phyloP scores from a whole-genome alignment of 2,113 vertebrate genomes.

The Lycocorax pyrrhopterus region DNA sequence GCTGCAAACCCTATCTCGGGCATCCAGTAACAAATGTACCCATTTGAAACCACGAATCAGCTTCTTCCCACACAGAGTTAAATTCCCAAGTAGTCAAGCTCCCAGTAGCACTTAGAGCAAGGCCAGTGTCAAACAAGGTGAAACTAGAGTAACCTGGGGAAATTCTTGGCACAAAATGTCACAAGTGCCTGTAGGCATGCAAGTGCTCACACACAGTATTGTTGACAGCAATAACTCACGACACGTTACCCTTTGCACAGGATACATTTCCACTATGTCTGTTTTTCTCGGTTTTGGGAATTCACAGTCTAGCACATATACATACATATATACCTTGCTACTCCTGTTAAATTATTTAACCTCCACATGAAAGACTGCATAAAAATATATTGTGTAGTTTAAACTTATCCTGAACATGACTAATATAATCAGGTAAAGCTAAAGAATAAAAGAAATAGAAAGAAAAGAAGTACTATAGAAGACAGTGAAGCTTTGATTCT shows the following conservation, averaged over 20 bases:
- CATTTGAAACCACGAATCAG: not conserved
- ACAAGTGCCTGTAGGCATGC: not conserved
- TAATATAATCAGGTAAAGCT: not conserved
- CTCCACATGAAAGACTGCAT: not conserved
- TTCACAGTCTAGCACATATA: not conserved
- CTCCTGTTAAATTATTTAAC: not conserved
- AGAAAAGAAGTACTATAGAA: not conserved
- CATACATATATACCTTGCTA: not conserved
- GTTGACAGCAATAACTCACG: not conserved
- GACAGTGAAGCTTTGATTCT: not conserved
- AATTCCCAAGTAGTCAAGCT: not conserved
- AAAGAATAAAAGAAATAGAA: not conserved
- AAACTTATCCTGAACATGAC: not conserved
- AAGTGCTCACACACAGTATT: not conserved
- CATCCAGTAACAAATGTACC: not conserved
- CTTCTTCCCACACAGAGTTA: not conserved
- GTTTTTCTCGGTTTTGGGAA: not conserved
- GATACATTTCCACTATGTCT: not conserved
- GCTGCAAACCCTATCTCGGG: not conserved
- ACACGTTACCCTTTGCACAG: not conserved
- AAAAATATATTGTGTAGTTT: not conserved
- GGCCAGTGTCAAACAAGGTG: not conserved
- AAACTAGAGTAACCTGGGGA: not conserved
- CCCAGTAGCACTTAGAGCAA: not conserved
- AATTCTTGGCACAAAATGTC: not conserved